These are phyloP conservation scores for Nephrotoma appendiculata DNA, from an alignment of 2,888 invertebrate species.

Conservation along the genomic window DNA sequence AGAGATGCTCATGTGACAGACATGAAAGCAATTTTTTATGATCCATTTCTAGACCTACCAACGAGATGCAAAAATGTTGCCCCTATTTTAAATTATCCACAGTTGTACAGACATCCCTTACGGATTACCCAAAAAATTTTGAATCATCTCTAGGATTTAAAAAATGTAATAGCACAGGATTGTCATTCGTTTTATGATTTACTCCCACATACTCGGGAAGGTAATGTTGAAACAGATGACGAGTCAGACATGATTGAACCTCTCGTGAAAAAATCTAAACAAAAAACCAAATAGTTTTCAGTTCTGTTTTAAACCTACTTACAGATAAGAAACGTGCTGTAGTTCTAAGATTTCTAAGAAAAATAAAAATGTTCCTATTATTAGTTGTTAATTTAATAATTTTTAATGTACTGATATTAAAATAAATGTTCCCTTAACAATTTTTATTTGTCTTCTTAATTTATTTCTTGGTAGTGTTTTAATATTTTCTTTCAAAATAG, in stretches of 20 bases:
- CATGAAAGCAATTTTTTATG: neutral
- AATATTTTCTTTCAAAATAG: neutral
- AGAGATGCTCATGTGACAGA: neutral
- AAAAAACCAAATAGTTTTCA: neutral
- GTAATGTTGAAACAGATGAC: neutral
- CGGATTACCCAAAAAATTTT: no score
- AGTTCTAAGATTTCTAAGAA: no score
- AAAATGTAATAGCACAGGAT: neutral
- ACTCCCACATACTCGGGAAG: neutral
- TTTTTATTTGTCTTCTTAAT: no score
- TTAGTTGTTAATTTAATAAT: no score
- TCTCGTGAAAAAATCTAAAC: neutral
- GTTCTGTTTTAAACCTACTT: neutral
- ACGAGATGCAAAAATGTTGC: neutral
- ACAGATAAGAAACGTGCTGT: neutral
- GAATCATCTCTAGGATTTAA: neutral
- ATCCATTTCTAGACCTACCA: neutral
- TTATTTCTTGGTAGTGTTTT: no score
- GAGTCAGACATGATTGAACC: neutral
- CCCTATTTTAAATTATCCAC: neutral
- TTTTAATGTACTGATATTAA: no score
- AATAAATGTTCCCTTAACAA: no score
- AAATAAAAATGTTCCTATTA: no score
- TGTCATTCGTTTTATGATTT: neutral
- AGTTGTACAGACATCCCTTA: neutral